These are phyloP conservation scores for Zeuzera pyrina DNA, from an alignment of 2,888 invertebrate species.

Conservation along the genomic window DNA sequence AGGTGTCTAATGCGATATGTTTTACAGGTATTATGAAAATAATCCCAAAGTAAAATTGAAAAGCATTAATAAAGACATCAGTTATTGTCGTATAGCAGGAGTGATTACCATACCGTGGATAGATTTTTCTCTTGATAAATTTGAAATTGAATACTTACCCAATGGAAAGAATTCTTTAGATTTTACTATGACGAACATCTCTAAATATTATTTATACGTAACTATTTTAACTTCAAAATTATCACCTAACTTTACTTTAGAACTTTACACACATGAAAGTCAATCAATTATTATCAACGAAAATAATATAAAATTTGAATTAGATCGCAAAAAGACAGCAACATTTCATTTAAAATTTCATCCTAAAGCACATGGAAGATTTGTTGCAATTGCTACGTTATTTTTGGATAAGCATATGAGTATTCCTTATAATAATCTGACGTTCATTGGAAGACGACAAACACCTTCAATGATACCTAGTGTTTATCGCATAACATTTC, in stretches of 20 bases:
- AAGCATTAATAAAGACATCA: constrained; percentile 45
- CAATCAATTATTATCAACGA: constrained; percentile 31
- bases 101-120: constrained; percentile 60
- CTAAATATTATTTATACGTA: constrained; percentile 44
- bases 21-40: constrained; percentile 51
- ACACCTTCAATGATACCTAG: constrained; percentile 38
- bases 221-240: constrained; percentile 45
- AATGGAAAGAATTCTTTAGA: constrained; percentile 30
- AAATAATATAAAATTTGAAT: constrained; percentile 44
- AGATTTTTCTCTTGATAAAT: constrained; percentile 44
- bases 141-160: constrained; percentile 41
- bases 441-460: constrained; percentile 45
- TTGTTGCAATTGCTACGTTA: constrained; percentile 42
- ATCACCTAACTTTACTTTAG: constrained; percentile 41
- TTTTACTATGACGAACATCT: constrained; percentile 55
- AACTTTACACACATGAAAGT: constrained; percentile 30
- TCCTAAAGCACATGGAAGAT: constrained; percentile 48
- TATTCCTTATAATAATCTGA: constrained; percentile 52
- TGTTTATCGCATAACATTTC: constrained; percentile 43
- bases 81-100: constrained; percentile 47
- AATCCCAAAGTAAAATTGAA: constrained; percentile 48
- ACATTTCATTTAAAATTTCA: constrained; percentile 41
- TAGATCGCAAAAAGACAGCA: constrained; percentile 28
- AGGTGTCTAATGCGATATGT: too few relatives aligned
- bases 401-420: constrained; percentile 53